Evolutionary conservation across 2,113 vertebrate species (phyloP), one percentile per base, ranked within the genome.

Genomic region (Beaufortia kweichowensis): DNA sequence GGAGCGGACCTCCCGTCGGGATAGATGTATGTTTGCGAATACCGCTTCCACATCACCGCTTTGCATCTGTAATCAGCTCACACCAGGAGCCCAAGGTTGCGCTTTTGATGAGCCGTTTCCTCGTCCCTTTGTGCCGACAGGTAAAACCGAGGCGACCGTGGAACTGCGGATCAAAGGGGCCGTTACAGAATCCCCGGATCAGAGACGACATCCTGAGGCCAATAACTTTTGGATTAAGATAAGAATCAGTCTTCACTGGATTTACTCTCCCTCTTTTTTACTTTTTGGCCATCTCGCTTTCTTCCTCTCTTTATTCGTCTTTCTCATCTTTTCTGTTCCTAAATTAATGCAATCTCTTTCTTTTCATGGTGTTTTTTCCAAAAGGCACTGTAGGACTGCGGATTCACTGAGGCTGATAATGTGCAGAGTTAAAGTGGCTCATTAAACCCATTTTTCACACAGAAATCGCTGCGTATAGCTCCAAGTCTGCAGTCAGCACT

Each of bases 191-290:
- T 70, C 48, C 65, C 78, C 56, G 72, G 63, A 77, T 55, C 4
- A 72, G 29, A 76, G 73, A 14, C 10, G 46, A 74, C 53, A 56
- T 74, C 70, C 56, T 21, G 55, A 59, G 70, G 75, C 75, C 80
- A 87, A 84, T 87, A 85, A 86, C 79, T 84, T 1, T 65, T 10
- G 77, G 80, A 90, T 86, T 86, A 83, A 77, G 84, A 73, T 72
- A 80, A 68, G 55, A 72, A 80, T 56, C 79, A 63, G 77, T 24
- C 75, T 81, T 59, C 35, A 79, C 69, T 71, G 65, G 77, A 72
- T 64, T 79, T 62, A 21, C 33, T 60, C 56, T 61, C 43, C 23
- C n/a, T 50, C 14, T 31, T 33, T 77, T 61, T 70, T 24, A 35
- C 28, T 48, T 24, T 76, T 26, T 50, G 31, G 59, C 59, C 33